Base-by-base conservation (phyloP, 2,888 invertebrate genomes). In the Dioctria linearis region DNA sequence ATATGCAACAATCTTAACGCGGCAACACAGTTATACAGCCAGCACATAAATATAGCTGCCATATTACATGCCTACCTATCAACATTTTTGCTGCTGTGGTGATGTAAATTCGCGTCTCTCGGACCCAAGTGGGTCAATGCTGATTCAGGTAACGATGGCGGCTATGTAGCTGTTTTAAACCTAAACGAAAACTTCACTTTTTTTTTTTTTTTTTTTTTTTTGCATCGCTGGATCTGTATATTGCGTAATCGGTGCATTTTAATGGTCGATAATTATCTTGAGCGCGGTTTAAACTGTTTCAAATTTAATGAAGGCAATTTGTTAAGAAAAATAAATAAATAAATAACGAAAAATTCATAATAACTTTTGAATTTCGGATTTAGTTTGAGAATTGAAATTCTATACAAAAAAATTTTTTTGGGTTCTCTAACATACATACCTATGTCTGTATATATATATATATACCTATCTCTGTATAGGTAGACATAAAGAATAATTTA, bases 121-220 rank as follows among this genome's bases (percentile, higher is more conserved):
- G 25, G 25, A 25, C 25, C 25, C 61, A 61, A 61, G 37, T 61
- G 61, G 61, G 61, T 61, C 61, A 61, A 61, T 61, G 61, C 61
- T 61, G 61, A 61, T 39, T 61, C 61, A 61, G 25, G 39, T 61
- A 61, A 39, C 61, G 61, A 61, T 37, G 61, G 37, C 51, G 8
- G 51, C 51, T 6, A 11, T 25, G 25, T 11, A 11, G 51, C 61
- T 61, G 61, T 5, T 13, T 25, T 25, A 61, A 61, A 3, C 11
- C 11, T 37, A 25, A 61, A 4, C 11, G 54, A 39, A 61, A 61
- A 37, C 37, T 61, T 51, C 51, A 9, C 51, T 51, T 51, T 39
- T n/a, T 54, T 37, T 37, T 61, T 13, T 61, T 5, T n/a, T n/a
- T 51, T 51, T 39, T n/a, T 54, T 37, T 37, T 61, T 13, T 61